These are phyloP conservation scores for Tokudaia tokunoshimensis DNA, from an alignment of 2,797 vertebrate genomes.

Conservation along the genomic window DNA sequence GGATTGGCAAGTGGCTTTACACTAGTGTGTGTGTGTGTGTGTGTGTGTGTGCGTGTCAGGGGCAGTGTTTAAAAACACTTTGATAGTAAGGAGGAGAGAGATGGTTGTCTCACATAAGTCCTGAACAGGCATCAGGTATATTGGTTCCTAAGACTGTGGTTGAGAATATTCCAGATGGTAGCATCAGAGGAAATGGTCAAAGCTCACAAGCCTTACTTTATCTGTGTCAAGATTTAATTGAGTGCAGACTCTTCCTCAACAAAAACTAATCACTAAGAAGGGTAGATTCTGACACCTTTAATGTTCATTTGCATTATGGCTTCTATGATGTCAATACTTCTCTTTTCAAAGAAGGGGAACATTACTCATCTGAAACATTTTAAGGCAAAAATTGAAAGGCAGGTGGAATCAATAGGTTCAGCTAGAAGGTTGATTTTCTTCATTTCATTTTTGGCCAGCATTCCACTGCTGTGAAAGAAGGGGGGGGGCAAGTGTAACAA, in stretches of 20 bases:
- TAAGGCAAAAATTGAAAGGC: conserved; percentile 83
- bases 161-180: neutral
- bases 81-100: neutral
- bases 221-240: conserved; percentile 29
- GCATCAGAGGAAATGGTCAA: neutral
- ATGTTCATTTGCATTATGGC: conserved; percentile 86
- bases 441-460: conserved; percentile 59
- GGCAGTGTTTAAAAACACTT: neutral
- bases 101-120: neutral
- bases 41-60: neutral
- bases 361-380: conserved; percentile 84
- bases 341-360: conserved; percentile 76
- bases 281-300: conserved; percentile 83
- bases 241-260: neutral
- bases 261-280: conserved; percentile 83
- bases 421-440: conserved; percentile 81
- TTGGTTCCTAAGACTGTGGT: neutral
- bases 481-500: neutral
- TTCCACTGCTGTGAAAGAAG: conserved; percentile 52
- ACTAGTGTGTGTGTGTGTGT: neutral
- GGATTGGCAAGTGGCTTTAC: too few relatives aligned
- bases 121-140: neutral
- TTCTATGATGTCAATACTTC: conserved; percentile 75
- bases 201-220: neutral
- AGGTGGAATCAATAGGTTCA: conserved; percentile 79